Percentiles rank a stretch among this genome's conserved stretches.
Evolutionary conservation across 2,888 invertebrate species (phyloP).

Genomic region (Melanchra persicariae): DNA sequence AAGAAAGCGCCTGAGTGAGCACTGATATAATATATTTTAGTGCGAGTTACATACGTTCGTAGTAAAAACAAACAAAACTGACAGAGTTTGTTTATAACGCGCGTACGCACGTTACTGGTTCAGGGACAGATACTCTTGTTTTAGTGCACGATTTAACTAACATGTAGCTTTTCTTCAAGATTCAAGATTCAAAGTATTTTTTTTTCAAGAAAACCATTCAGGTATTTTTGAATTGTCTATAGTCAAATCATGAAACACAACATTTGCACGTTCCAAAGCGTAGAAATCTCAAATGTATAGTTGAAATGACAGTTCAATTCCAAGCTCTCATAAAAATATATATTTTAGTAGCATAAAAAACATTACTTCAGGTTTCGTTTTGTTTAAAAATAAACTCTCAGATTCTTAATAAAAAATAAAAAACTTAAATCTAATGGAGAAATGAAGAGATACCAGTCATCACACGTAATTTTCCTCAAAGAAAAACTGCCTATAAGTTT

Average conservation of each 20-base stretch:
- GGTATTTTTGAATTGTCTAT: too few relatives aligned
- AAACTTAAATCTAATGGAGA: neutral
- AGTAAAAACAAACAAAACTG: conserved; percentile 41
- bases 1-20: conserved; percentile 41
- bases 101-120: conserved; percentile 53
- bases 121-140: conserved; percentile 43
- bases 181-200: too few relatives aligned
- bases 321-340: too few relatives aligned
- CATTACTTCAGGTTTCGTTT: too few relatives aligned
- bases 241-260: too few relatives aligned
- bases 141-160: conserved; percentile 10
- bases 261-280: too few relatives aligned
- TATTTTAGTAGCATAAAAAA: too few relatives aligned
- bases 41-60: conserved; percentile 29
- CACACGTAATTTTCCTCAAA: neutral
- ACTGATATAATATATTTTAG: conserved; percentile 28
- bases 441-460: neutral
- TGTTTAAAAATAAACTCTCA: too few relatives aligned
- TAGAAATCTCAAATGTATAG: too few relatives aligned
- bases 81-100: conserved; percentile 46
- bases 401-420: neutral
- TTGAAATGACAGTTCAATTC: too few relatives aligned
- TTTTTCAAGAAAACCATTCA: too few relatives aligned
- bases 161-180: neutral
- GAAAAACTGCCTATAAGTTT: conserved; percentile 9